These are phyloP conservation scores for Belgica antarctica DNA, from an alignment of 2,888 invertebrate genomes.

Conservation along the genomic window DNA sequence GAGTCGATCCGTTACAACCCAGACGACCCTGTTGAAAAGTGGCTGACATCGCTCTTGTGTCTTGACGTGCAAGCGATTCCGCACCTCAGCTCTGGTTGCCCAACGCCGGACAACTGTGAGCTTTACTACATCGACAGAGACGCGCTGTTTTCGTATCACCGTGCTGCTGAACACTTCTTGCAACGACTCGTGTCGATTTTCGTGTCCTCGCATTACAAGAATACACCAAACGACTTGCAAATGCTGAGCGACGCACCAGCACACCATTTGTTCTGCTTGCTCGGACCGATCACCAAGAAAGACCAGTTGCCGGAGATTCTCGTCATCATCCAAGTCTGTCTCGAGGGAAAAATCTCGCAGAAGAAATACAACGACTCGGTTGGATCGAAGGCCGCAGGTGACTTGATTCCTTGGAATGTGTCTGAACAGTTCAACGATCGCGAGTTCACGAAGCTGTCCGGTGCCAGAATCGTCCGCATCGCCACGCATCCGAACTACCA, in stretches of 20 bases:
- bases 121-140: constrained; percentile 86
- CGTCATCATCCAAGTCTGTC: constrained; percentile 83
- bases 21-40: constrained; percentile 82
- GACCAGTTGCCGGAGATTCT: constrained; percentile 84
- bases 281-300: constrained; percentile 78
- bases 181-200: constrained; percentile 90
- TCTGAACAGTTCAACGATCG: constrained; percentile 94
- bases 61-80: constrained; percentile 74
- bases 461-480: constrained; percentile 90
- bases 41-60: constrained; percentile 89
- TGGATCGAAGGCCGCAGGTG: constrained; percentile 90
- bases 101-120: constrained; percentile 84
- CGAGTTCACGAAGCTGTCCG: constrained; percentile 86
- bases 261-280: constrained; percentile 92
- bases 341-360: constrained; percentile 70
- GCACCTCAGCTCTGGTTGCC: constrained; percentile 72
- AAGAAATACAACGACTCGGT: constrained; percentile 72
- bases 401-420: constrained; percentile 97
- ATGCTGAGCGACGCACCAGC: constrained; percentile 98
- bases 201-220: constrained; percentile 98
- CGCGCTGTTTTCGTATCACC: constrained; percentile 94
- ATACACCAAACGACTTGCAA: constrained; percentile 97
- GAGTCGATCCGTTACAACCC: constrained; percentile 93
- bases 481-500: constrained; percentile 99
- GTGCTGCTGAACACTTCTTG: constrained; percentile 87